Conservation (phyloP, 2,797 vertebrate species). For the Cichlasoma orientale region DNA sequence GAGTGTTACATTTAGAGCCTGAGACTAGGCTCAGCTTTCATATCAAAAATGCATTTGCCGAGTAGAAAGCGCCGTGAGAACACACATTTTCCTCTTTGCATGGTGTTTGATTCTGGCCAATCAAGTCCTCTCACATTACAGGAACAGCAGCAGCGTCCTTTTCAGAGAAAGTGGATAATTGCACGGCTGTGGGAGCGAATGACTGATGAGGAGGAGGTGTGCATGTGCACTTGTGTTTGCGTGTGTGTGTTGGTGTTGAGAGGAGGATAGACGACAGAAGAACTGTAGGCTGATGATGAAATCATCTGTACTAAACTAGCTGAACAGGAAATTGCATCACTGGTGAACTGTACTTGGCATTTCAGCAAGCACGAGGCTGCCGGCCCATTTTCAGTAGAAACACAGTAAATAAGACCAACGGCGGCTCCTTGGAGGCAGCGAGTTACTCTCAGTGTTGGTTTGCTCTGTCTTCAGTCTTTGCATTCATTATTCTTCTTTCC, state of each 20-base stretch:
- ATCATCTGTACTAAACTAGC: slow-evolving; percentile 33
- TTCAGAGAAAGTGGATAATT: slow-evolving; percentile 45
- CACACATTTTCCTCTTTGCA: neutral
- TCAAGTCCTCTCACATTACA: slow-evolving; percentile 31
- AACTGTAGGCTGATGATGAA: slow-evolving; percentile 51
- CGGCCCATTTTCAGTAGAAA: slow-evolving; percentile 19
- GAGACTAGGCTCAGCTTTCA: neutral
- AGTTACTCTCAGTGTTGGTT: slow-evolving; percentile 8
- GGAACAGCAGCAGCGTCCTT: slow-evolving; percentile 29
- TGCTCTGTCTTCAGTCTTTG: neutral
- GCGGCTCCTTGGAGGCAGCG: neutral
- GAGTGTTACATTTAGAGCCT: neutral
- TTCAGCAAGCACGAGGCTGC: neutral
- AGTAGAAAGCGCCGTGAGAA: neutral
- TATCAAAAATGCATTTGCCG: slow-evolving; percentile 10
- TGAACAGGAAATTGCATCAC: slow-evolving; percentile 57
- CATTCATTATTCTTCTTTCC: neutral
- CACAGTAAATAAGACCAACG: slow-evolving; percentile 1
- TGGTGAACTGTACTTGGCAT: slow-evolving; percentile 6
- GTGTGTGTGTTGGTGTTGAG: slow-evolving; percentile 42
- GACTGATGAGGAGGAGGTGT: slow-evolving; percentile 40
- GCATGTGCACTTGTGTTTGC: slow-evolving; percentile 4
- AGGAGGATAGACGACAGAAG: slow-evolving; percentile 47
- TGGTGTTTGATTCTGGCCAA: slow-evolving; percentile 23
- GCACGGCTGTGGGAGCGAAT: slow-evolving; percentile 44